phyloP scores from a whole-genome alignment of 2,888 invertebrate genomes.

The Spatulosminthurus flaviceps region DNA sequence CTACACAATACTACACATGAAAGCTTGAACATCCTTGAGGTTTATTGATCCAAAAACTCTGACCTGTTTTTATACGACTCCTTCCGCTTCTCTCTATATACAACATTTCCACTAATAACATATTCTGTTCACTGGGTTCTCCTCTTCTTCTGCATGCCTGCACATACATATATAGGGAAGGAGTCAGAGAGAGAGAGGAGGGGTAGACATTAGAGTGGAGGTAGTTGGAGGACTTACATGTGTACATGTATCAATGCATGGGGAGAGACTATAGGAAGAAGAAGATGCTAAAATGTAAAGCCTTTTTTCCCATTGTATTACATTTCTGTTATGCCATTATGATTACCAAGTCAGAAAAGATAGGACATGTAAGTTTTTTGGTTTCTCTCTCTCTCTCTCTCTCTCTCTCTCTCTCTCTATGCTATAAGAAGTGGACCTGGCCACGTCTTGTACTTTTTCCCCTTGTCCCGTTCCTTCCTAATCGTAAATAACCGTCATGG shows the following conservation, averaged over 20 bases:
- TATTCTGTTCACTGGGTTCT: neutral
- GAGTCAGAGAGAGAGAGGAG: neutral
- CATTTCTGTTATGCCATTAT: constrained; percentile 15
- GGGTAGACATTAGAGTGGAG: no score
- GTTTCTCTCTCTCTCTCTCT: no score
- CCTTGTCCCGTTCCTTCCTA: neutral
- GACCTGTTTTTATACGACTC: constrained; percentile 6
- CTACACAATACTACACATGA: no score
- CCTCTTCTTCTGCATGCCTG: no score
- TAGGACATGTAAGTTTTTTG: neutral
- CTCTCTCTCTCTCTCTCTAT: no score
- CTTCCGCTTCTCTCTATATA: neutral
- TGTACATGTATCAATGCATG: no score
- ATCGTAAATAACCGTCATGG: constrained; percentile 27
- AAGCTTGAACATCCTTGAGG: constrained; percentile 28
- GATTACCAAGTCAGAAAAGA: neutral
- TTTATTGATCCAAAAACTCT: constrained; percentile 23
- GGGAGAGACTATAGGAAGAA: neutral
- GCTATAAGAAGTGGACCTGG: no score
- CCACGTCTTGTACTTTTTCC: neutral
- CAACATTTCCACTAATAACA: neutral
- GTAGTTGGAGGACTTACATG: no score
- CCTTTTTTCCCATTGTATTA: constrained; percentile 16
- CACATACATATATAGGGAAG: neutral
- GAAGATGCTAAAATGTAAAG: constrained; percentile 2